Evolutionary conservation across 1,140 invertebrate genomes (phyloP).

Genomic region (Atta colombica): DNA sequence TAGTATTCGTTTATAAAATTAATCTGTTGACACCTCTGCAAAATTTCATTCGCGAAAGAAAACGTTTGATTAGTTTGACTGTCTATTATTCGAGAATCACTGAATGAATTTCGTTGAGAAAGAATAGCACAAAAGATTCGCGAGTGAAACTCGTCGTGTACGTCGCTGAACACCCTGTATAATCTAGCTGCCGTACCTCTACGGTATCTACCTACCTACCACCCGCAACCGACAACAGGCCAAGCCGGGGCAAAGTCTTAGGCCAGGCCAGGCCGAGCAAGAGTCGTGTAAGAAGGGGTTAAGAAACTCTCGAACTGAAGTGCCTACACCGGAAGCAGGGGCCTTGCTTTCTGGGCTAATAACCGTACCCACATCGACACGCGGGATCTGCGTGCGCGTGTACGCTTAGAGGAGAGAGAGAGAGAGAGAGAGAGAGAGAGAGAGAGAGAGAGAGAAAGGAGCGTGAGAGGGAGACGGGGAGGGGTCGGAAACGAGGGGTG

Average conservation of each 20-base stretch:
- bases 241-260: constrained; percentile 72
- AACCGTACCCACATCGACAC: constrained; percentile 85
- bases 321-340: constrained; percentile 86
- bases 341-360: constrained; percentile 87
- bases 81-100: background rate
- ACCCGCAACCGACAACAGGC: constrained; percentile 73
- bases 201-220: constrained; percentile 71
- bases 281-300: constrained; percentile 83
- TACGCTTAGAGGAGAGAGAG: constrained; percentile 67
- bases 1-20: background rate
- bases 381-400: constrained; percentile 79
- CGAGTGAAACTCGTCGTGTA: constrained; percentile 1
- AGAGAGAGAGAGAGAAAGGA: constrained; percentile 37
- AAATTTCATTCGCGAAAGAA: background rate
- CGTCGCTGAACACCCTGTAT: constrained; percentile 57
- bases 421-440: background rate
- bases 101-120: background rate
- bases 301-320: constrained; percentile 86
- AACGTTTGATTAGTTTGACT: background rate
- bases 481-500: constrained; percentile 11
- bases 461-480: background rate
- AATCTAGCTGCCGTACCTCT: constrained; percentile 58
- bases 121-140: background rate
- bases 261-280: constrained; percentile 77
- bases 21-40: background rate